Conservation (phyloP, 2,113 vertebrate species). For the Microtus montanus region DNA sequence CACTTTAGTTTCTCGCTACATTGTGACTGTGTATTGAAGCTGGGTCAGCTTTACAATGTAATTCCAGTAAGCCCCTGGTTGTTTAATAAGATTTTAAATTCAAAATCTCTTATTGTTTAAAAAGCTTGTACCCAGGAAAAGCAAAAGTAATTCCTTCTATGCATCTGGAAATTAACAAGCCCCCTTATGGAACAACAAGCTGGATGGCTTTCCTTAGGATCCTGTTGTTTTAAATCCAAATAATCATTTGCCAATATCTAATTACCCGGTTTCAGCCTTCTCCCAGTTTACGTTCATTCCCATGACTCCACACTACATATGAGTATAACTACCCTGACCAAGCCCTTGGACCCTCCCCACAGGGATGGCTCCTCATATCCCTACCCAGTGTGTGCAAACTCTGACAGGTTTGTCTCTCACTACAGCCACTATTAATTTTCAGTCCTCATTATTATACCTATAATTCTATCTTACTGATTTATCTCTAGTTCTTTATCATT, state of each 20-base stretch:
- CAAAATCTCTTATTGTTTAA: conserved; percentile 29
- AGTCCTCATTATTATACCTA: conserved; percentile 76
- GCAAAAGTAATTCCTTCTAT: not conserved
- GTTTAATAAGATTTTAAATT: not conserved
- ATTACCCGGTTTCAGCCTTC: conserved; percentile 30
- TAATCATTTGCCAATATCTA: conserved; percentile 34
- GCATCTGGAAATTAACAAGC: not conserved
- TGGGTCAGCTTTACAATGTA: not conserved
- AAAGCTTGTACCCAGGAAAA: not conserved
- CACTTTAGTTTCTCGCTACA: conserved; percentile 27
- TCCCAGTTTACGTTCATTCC: conserved; percentile 43
- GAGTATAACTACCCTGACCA: conserved; percentile 42
- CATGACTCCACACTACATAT: not conserved
- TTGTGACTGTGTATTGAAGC: not conserved
- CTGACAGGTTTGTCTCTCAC: conserved; percentile 62
- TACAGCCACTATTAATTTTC: conserved; percentile 72
- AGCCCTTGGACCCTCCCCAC: conserved; percentile 62
- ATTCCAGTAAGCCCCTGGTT: not conserved
- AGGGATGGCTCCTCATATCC: conserved; percentile 18
- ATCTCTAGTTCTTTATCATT: conserved; percentile 78
- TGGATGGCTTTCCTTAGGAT: not conserved
- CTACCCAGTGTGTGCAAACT: conserved; percentile 35
- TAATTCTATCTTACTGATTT: conserved; percentile 79
- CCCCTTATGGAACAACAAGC: not conserved
- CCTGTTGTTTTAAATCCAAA: conserved; percentile 16